Evolutionary conservation across 2,888 invertebrate genomes (phyloP).

Genomic region (Acronicta leporina): DNA sequence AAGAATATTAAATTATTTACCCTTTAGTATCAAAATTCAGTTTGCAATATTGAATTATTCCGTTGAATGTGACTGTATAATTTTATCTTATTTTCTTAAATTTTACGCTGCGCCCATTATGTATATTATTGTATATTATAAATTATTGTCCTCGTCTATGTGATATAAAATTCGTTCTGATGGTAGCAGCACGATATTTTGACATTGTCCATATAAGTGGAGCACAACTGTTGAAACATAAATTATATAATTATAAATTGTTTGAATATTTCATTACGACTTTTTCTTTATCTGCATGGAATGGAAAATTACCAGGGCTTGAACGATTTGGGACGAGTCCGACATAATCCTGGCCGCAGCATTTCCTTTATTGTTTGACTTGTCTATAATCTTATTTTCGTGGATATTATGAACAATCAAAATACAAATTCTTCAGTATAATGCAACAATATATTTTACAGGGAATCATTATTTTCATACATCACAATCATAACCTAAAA

Average conservation of each 20-base stretch:
- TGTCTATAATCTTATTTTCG: neutral
- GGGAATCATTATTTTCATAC: conserved; percentile 57
- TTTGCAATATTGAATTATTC: conserved; percentile 1
- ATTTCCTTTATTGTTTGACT: neutral
- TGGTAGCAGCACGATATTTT: conserved; percentile 24
- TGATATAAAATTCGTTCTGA: conserved; percentile 11
- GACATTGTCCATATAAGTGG: conserved; percentile 28
- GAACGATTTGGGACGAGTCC: too few species aligned
- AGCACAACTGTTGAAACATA: conserved; percentile 51
- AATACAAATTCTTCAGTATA: conserved; percentile 24
- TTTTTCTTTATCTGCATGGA: too few species aligned
- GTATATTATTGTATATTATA: too few species aligned
- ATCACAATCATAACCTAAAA: conserved; percentile 54
- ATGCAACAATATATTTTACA: conserved; percentile 57
- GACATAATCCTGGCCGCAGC: too few species aligned
- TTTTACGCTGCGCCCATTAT: conserved; percentile 11
- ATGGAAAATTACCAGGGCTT: too few species aligned
- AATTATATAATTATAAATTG: conserved; percentile 47
- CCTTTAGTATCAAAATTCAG: neutral
- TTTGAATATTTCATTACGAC: conserved; percentile 27
- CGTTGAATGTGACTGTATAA: neutral
- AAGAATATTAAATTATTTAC: neutral
- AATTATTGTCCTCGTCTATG: conserved; percentile 8
- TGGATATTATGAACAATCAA: neutral
- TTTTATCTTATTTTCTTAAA: neutral